Base-by-base conservation (phyloP, 2,113 vertebrate genomes). In the Lophochroa leadbeateri region DNA sequence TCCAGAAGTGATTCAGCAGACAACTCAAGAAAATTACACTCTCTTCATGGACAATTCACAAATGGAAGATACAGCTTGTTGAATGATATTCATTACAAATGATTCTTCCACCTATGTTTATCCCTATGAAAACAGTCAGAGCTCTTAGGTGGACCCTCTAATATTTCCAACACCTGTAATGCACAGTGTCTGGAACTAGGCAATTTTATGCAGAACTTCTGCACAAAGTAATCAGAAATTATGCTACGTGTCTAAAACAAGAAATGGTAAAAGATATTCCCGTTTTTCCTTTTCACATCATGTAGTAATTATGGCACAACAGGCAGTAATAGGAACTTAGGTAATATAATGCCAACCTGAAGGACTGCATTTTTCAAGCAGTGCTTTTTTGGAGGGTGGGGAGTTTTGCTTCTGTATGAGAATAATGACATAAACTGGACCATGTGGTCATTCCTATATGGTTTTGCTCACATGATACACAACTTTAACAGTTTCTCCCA, bases 1-100 rank as follows among this genome's bases (percentile, higher is more conserved):
- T 88, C 88, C 92, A 94, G 65, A 92, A 95, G 61, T 69, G 69
- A 95, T 94, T 96, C 88, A 87, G 80, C 82, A 86, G 90, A 85
- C 60, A 89, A 77, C 52, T 91, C 74, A 84, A 76, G 92, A 93
- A 94, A 94, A 96, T 92, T 79, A 68, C 64, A 61, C 11, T 95
- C 61, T 81, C 72, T 93, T 94, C 77, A 53, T 0, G 2, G 83
- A 78, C 72, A 81, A 88, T 94, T 94, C 76, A 52, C 76, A 95
- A 95, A 93, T 77, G 71, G 82, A 95, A 96, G 71, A 86, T 82
- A 70, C 0, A 6, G 44, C 86, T 85, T 95, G 61, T 80, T 89
- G 83, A 85, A 92, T 91, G 37, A 86, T 82, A 76, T 49, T 94
- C 80, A 91, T 95, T 92, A 84, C 25, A 86, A 87, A 89, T 5